phyloP scores from a whole-genome alignment of 1,140 invertebrate species.

The Gryon sp. region DNA sequence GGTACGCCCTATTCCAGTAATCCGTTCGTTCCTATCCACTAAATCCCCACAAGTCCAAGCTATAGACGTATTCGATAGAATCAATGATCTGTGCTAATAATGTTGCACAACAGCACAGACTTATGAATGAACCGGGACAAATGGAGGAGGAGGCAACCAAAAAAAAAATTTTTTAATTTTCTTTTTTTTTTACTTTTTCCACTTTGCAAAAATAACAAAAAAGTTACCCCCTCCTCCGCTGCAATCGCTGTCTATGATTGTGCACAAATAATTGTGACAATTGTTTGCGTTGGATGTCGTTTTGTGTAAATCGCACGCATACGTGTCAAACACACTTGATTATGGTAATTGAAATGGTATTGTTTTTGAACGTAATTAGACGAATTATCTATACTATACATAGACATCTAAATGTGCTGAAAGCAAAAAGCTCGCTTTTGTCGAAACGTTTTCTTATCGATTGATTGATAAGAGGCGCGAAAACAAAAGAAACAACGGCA shows the following conservation, averaged over 20 bases:
- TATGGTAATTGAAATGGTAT: not conserved
- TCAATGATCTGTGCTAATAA: constrained; percentile 44
- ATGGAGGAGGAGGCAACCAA: not conserved
- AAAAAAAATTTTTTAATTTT: no score
- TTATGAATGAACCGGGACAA: constrained; percentile 16
- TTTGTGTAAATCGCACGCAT: constrained; percentile 23
- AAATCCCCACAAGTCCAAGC: constrained; percentile 38
- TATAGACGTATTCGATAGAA: constrained; percentile 61
- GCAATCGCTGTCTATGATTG: no score
- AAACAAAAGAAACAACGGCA: constrained; percentile 17
- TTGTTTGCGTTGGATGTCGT: constrained; percentile 16
- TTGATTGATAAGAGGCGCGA: not conserved
- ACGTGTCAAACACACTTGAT: constrained; percentile 10
- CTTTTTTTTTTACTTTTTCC: no score
- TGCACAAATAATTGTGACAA: constrained; percentile 30
- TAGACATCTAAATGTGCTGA: no score
- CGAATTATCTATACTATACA: no score
- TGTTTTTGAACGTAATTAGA: no score
- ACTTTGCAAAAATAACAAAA: no score
- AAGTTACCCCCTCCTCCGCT: no score
- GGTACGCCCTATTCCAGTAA: constrained; percentile 82
- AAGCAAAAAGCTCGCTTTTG: no score
- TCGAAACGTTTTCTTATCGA: constrained; percentile 8
- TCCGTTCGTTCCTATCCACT: constrained; percentile 65
- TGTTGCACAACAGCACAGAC: constrained; percentile 42